Evolutionary conservation across 2,888 invertebrate genomes (phyloP).

Genomic region (Phorcus lineatus): DNA sequence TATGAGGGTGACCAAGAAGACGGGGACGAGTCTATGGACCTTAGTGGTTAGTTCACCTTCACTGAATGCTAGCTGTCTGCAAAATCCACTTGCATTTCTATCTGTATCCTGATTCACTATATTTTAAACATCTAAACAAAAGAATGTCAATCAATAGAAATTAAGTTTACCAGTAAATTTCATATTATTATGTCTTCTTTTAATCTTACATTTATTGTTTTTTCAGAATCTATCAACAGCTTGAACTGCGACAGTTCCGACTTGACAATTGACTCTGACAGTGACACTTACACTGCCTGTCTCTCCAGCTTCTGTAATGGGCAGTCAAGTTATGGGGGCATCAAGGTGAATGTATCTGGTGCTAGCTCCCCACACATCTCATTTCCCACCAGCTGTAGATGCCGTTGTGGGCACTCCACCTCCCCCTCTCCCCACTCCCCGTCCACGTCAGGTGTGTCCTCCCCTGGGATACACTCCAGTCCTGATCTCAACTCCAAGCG

Average conservation of each 20-base stretch:
- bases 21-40: slow-evolving; percentile 46
- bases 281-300: slow-evolving; percentile 30
- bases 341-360: not conserved
- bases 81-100: not conserved
- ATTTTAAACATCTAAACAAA: not conserved
- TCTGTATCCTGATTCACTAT: not conserved
- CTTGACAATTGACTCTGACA: slow-evolving; percentile 25
- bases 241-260: slow-evolving; percentile 29
- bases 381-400: slow-evolving; percentile 8
- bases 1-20: slow-evolving; percentile 69
- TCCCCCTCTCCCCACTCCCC: slow-evolving; percentile 26
- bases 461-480: not conserved
- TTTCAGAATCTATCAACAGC: slow-evolving; percentile 34
- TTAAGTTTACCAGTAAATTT: not conserved
- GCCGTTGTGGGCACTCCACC: slow-evolving; percentile 31
- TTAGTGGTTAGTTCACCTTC: slow-evolving; percentile 25
- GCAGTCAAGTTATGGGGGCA: slow-evolving; percentile 19
- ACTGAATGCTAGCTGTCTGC: not conserved
- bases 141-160: too few species aligned
- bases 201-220: not conserved
- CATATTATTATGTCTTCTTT: not conserved
- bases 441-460: not conserved
- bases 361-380: slow-evolving; percentile 22
- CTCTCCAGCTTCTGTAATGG: slow-evolving; percentile 27
- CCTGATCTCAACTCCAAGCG: slow-evolving; percentile 12